phyloP scores from a whole-genome alignment of 2,888 invertebrate genomes.

The Raillietiella orientalis region DNA sequence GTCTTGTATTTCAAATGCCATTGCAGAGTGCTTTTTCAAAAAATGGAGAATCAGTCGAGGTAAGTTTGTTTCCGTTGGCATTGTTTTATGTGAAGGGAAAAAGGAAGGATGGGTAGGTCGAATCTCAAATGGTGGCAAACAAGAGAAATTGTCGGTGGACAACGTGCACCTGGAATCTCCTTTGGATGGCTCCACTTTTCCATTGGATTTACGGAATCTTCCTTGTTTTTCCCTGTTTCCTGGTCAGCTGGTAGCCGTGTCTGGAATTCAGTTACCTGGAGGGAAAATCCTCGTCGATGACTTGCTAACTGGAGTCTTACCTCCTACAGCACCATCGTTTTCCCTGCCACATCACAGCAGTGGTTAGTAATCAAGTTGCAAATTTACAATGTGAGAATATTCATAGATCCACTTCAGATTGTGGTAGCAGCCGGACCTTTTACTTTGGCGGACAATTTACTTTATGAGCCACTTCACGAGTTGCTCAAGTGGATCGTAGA shows the following conservation, averaged over 20 bases:
- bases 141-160: slow-evolving; percentile 31
- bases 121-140: slow-evolving; percentile 31
- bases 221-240: slow-evolving; percentile 34
- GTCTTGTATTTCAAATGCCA: too few relatives aligned
- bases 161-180: slow-evolving; percentile 34
- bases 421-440: slow-evolving; percentile 54
- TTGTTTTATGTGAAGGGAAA: slow-evolving; percentile 11
- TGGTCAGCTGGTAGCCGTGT: slow-evolving; percentile 39
- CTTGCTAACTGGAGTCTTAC: neutral
- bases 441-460: slow-evolving; percentile 35
- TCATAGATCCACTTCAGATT: slow-evolving; percentile 16
- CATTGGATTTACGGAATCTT: slow-evolving; percentile 18
- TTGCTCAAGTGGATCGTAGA: slow-evolving; percentile 26
- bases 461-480: slow-evolving; percentile 48
- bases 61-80: neutral
- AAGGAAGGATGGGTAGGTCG: slow-evolving; percentile 26
- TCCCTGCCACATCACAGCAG: neutral
- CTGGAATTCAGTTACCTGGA: slow-evolving; percentile 35
- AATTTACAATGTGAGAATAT: neutral
- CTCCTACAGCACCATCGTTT: neutral
- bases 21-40: too few relatives aligned
- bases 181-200: slow-evolving; percentile 13
- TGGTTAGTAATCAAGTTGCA: too few relatives aligned
- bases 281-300: slow-evolving; percentile 23
- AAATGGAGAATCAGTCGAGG: too few relatives aligned